These are phyloP conservation scores for Chesias legatella DNA, from an alignment of 2,888 invertebrate genomes.

Conservation along the genomic window DNA sequence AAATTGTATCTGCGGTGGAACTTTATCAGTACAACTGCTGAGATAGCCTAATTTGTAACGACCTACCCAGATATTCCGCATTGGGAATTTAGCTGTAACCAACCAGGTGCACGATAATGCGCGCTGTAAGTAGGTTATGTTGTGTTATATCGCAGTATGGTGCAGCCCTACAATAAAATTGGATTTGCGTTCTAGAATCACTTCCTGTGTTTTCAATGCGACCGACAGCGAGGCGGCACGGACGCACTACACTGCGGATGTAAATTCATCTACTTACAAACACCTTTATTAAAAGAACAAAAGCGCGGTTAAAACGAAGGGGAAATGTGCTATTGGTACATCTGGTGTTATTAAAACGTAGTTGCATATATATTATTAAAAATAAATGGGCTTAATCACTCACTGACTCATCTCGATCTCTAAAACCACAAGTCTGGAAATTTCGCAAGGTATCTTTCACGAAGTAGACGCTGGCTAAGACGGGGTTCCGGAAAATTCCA, in stretches of 20 bases:
- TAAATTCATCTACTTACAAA: slow-evolving; percentile 12
- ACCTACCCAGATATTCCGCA: slow-evolving; percentile 9
- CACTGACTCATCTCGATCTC: no score
- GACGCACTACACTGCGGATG: slow-evolving; percentile 34
- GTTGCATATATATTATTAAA: no score
- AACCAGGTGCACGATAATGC: no score
- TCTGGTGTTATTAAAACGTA: no score
- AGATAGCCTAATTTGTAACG: slow-evolving; percentile 9
- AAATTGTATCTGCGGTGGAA: no score
- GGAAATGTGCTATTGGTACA: no score
- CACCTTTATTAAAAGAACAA: slow-evolving; percentile 10
- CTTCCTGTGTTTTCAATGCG: slow-evolving; percentile 55
- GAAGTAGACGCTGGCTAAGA: no score
- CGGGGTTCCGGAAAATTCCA: no score
- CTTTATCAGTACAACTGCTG: slow-evolving; percentile 1
- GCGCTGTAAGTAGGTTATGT: background rate
- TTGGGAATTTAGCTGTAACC: no score
- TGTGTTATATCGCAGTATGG: background rate
- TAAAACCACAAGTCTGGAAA: no score
- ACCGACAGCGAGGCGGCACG: slow-evolving; percentile 26
- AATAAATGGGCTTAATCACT: no score
- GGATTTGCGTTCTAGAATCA: slow-evolving; percentile 48
- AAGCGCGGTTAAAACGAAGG: slow-evolving; percentile 2
- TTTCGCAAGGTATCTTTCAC: no score
- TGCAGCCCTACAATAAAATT: slow-evolving; percentile 34